A percentile compares a stretch with the other conserved stretches of the same genome.
Conservation (phyloP, 1,140 invertebrate genomes). For the Cataglyphis hispanica region DNA sequence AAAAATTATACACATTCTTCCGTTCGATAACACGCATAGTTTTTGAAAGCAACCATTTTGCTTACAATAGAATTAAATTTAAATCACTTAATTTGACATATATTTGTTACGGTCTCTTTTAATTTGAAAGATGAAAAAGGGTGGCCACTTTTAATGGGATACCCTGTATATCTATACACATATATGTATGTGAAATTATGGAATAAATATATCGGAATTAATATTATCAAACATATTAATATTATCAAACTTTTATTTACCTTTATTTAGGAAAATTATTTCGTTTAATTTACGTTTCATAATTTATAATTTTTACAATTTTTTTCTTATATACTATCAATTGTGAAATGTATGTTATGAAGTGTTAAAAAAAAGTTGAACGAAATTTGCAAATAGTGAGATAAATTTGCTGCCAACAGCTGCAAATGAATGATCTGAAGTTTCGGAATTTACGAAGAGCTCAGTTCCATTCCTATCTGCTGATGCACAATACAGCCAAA, state of each 20-base stretch:
- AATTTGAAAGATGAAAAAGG: too few relatives aligned
- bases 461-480: constrained; percentile 26
- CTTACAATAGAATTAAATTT: too few relatives aligned
- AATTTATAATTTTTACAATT: not conserved
- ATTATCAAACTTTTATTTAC: constrained; percentile 6
- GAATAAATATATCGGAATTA: not conserved
- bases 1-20: too few relatives aligned
- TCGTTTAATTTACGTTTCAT: not conserved
- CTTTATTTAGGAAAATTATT: not conserved
- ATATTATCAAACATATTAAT: not conserved
- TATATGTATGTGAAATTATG: not conserved
- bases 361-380: not conserved
- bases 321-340: not conserved
- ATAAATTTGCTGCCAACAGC: not conserved
- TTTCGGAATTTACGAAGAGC: constrained; percentile 9
- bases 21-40: too few relatives aligned
- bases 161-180: too few relatives aligned
- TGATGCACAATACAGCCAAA: not conserved
- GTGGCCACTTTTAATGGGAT: too few relatives aligned
- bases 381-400: not conserved
- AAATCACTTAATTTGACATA: too few relatives aligned
- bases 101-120: too few relatives aligned
- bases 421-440: not conserved
- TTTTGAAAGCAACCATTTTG: too few relatives aligned
- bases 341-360: too few relatives aligned